Conservation (phyloP, 2,797 vertebrate species). For the Florisuga fusca region DNA sequence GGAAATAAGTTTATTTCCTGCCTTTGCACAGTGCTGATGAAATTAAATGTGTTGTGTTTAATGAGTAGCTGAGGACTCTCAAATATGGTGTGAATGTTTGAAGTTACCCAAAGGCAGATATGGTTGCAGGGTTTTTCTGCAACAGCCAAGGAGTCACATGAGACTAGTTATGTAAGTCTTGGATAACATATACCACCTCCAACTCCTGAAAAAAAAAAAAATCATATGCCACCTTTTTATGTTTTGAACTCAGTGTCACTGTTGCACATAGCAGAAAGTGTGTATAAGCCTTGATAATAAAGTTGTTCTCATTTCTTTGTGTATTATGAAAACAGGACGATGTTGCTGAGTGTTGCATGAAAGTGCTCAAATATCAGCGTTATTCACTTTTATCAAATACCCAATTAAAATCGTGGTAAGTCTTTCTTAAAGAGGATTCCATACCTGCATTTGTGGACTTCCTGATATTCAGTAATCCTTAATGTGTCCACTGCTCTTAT, state of each 20-base stretch:
- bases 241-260: background rate
- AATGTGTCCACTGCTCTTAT: background rate
- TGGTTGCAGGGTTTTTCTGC: conserved; percentile 7
- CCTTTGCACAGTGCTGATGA: background rate
- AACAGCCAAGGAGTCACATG: background rate
- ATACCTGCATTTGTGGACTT: background rate
- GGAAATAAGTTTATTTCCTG: background rate
- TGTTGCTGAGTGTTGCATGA: background rate
- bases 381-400: background rate
- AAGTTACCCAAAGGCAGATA: background rate
- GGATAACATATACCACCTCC: conserved; percentile 7
- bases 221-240: background rate
- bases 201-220: background rate
- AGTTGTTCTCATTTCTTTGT: background rate
- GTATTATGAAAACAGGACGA: background rate
- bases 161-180: background rate
- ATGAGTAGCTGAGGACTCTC: background rate
- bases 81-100: background rate
- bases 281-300: background rate
- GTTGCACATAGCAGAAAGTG: background rate
- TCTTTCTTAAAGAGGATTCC: background rate
- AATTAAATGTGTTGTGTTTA: background rate
- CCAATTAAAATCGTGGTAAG: background rate
- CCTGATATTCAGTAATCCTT: background rate
- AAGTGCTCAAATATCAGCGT: background rate